These are phyloP conservation scores for Hydrozoanthus gracilis DNA, from an alignment of 92 coral and sea anemone species.

Conservation along the genomic window DNA sequence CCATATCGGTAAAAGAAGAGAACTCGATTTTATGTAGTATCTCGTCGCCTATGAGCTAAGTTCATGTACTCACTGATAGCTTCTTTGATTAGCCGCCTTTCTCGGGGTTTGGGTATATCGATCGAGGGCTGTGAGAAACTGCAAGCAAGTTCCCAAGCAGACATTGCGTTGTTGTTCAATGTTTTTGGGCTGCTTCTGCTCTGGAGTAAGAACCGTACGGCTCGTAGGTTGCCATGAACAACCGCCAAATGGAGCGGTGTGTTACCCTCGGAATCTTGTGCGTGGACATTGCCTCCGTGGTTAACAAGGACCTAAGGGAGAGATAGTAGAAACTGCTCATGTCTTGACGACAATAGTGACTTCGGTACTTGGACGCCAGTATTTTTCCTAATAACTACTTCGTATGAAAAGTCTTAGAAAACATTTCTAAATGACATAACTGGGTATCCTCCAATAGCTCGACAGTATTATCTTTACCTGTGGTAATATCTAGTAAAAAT, in stretches of 20 bases:
- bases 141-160: slow-evolving; percentile 42
- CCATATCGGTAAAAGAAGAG: neutral
- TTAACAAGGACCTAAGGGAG: slow-evolving; percentile 23
- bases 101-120: slow-evolving; percentile 40
- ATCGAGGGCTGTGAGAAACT: slow-evolving; percentile 25
- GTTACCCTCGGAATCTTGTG: slow-evolving; percentile 29
- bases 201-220: slow-evolving; percentile 33
- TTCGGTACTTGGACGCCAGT: too few species aligned
- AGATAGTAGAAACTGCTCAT: neutral
- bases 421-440: too few species aligned
- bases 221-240: slow-evolving; percentile 25
- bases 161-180: slow-evolving; percentile 16
- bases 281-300: slow-evolving; percentile 33
- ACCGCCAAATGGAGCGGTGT: slow-evolving; percentile 40
- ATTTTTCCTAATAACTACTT: too few species aligned
- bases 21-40: slow-evolving; percentile 23
- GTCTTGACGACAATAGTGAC: neutral
- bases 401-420: too few species aligned
- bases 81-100: slow-evolving; percentile 43
- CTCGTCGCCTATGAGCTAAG: slow-evolving; percentile 38
- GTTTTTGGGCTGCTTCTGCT: slow-evolving; percentile 18
- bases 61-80: neutral
- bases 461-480: too few species aligned
- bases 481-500: too few species aligned
- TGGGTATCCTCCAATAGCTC: too few species aligned